phyloP scores from a whole-genome alignment of 2,113 vertebrate genomes.

The Aviceda subcristata region DNA sequence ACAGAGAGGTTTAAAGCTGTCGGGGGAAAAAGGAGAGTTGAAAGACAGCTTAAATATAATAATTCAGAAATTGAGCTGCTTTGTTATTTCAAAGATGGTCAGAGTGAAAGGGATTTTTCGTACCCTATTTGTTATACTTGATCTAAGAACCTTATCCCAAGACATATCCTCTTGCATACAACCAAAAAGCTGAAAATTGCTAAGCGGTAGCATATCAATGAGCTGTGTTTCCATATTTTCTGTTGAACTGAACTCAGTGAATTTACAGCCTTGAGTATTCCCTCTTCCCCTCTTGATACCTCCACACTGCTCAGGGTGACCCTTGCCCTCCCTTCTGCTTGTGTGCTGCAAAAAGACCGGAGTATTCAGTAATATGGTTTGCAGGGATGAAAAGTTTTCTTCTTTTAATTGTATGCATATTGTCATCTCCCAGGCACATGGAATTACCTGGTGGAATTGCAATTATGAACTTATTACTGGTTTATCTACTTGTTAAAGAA shows the following conservation, averaged over 20 bases:
- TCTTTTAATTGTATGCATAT: constrained; percentile 11
- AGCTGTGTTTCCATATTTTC: not conserved
- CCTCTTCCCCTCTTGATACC: not conserved
- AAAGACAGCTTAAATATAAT: constrained; percentile 56
- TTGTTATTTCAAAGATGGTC: constrained; percentile 50
- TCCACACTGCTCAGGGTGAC: not conserved
- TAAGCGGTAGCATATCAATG: not conserved
- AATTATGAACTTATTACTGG: constrained; percentile 38
- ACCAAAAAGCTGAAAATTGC: not conserved
- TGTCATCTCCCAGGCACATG: constrained; percentile 33
- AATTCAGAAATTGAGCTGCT: constrained; percentile 53
- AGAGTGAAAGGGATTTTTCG: constrained; percentile 4
- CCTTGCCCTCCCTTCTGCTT: not conserved
- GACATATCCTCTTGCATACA: not conserved
- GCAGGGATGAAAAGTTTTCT: constrained; percentile 20
- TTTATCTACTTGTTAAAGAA: constrained; percentile 54
- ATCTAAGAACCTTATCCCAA: not conserved
- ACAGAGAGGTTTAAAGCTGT: constrained; percentile 58
- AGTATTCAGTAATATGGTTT: not conserved
- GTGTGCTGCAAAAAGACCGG: not conserved
- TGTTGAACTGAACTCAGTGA: not conserved
- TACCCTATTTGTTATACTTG: not conserved
- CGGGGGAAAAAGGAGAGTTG: constrained; percentile 19
- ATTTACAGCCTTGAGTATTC: constrained; percentile 1
- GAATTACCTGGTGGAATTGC: constrained; percentile 45